Evolutionary conservation across 1,140 invertebrate genomes (phyloP), one percentile per base, ranked within the genome.

Genomic region (Paramacrobiotus metropolitanus): DNA sequence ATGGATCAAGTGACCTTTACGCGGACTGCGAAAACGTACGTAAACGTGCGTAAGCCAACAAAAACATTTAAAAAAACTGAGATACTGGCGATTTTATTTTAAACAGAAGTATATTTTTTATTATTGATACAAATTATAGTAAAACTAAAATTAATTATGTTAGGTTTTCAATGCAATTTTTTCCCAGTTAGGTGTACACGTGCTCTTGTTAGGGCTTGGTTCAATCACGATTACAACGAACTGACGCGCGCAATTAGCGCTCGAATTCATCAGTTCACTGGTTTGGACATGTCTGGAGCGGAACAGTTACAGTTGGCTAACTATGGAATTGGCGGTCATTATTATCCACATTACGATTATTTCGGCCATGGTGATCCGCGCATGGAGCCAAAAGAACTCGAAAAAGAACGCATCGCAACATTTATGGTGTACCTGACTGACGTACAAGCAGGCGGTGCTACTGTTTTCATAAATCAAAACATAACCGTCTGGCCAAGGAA

Each of bases 221-320:
- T 68, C 4, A 68, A 69, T 29, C 63, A 21, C 45, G 55, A 48
- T 2, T 64, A 64, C 3, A 45, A 67, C 31, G 65, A 66, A 65
- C 64, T 68, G 0, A 66, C 69, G 29, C 62, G 60, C 1, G 29
- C 59, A 59, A 59, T 68, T 9, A 68, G 66, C 45, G 45, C 34
- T 28, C 30, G 67, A 29, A 21, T 67, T 21, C 61, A 69, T 21
- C 55, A 68, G 68, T 82, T 93, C 75, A 90, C 87, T 30, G 84
- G 84, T 2, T 74, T 97, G 61, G 82, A 81, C 59, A 80, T 91
- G 74, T 75, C 77, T 2, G 87, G 89, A 0, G 89, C 91, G 0
- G 93, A 97, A 74, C 91, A 92, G 70, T 9, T 40, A n/a, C 67
- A 68, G 66, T 69, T 70, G 48, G 69, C 70, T 24, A 78, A 78